These are phyloP conservation scores for Cabera pusaria DNA, from an alignment of 2,888 invertebrate genomes.

Conservation along the genomic window DNA sequence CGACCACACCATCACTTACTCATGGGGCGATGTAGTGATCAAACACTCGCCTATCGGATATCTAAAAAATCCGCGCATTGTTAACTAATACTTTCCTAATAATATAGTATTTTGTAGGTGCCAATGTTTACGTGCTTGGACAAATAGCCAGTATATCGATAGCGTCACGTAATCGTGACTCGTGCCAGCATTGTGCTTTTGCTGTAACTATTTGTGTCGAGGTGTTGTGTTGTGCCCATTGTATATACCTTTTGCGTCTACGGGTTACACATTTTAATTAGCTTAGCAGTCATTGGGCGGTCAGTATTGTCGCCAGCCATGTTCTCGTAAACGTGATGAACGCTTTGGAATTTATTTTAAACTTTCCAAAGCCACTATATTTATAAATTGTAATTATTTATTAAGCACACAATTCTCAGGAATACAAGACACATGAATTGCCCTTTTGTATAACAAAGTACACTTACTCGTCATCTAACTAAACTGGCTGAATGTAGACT, in stretches of 20 bases:
- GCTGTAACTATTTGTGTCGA: constrained; percentile 35
- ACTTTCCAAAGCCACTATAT: too few relatives aligned
- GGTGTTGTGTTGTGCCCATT: constrained; percentile 14
- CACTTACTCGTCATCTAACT: background rate
- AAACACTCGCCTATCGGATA: too few relatives aligned
- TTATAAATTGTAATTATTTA: too few relatives aligned
- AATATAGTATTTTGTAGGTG: too few relatives aligned
- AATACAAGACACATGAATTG: constrained; percentile 2
- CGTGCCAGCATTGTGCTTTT: constrained; percentile 49
- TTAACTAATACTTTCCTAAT: too few relatives aligned
- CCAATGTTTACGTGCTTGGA: background rate
- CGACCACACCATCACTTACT: too few relatives aligned
- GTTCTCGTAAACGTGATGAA: constrained; percentile 18
- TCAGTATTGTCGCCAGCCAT: constrained; percentile 34
- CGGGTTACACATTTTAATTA: constrained; percentile 66
- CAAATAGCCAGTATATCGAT: constrained; percentile 3
- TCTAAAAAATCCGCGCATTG: too few relatives aligned
- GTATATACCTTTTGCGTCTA: constrained; percentile 41
- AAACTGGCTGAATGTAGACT: constrained; percentile 8
- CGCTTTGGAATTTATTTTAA: constrained; percentile 25
- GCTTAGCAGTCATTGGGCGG: constrained; percentile 47
- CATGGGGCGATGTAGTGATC: too few relatives aligned
- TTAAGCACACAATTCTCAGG: constrained; percentile 6
- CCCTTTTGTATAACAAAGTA: constrained; percentile 9
- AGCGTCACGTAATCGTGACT: constrained; percentile 45